Evolutionary conservation across 2,888 invertebrate genomes (phyloP).

Genomic region (Stenodema calcarata): DNA sequence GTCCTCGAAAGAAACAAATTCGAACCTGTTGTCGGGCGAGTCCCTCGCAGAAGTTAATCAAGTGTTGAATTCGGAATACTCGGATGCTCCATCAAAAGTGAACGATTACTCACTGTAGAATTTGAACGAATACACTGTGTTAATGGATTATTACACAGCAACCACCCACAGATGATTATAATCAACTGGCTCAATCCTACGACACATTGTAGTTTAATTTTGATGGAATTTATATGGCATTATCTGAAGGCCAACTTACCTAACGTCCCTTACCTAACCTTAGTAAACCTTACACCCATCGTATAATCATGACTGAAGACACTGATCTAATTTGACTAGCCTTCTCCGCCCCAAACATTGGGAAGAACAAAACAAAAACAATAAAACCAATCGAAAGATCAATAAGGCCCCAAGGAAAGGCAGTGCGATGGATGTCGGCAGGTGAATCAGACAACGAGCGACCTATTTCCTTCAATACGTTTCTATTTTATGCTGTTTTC

Average conservation of each 20-base stretch:
- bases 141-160: too few relatives aligned
- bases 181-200: too few relatives aligned
- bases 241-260: too few relatives aligned
- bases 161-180: too few relatives aligned
- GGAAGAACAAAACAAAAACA: not conserved
- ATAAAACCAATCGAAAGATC: conserved; percentile 18
- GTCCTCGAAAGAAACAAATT: conserved; percentile 35
- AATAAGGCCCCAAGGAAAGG: not conserved
- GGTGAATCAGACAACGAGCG: conserved; percentile 30
- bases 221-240: too few relatives aligned
- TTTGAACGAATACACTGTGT: too few relatives aligned
- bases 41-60: not conserved
- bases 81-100: not conserved
- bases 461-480: conserved; percentile 32
- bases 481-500: conserved; percentile 37
- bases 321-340: too few relatives aligned
- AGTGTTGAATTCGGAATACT: not conserved
- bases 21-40: conserved; percentile 19
- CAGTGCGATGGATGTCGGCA: not conserved
- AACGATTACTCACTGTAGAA: conserved; percentile 3
- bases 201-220: too few relatives aligned
- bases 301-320: too few relatives aligned
- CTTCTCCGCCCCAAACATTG: not conserved
- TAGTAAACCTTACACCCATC: too few relatives aligned
- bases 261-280: too few relatives aligned